A percentile compares a stretch with the other conserved stretches of the same genome.
Conservation (phyloP, 2,797 vertebrate species). For the Sebastes oblongus region DNA sequence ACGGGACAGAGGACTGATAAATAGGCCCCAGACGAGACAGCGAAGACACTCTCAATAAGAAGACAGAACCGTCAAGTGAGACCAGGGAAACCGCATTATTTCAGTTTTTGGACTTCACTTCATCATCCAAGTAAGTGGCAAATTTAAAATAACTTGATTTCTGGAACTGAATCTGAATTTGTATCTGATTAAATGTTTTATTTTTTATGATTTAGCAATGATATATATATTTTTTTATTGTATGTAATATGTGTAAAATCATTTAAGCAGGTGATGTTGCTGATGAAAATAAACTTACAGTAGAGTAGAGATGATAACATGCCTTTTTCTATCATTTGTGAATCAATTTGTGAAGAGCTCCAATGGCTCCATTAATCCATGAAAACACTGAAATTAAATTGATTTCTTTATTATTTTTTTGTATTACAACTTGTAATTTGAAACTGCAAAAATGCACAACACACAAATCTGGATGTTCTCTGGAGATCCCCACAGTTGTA, state of each 20-base stretch:
- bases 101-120: neutral
- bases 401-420: neutral
- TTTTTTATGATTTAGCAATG: neutral
- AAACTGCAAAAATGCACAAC: neutral
- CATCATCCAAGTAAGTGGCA: neutral
- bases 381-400: neutral
- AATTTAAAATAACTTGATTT: neutral
- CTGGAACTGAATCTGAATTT: neutral
- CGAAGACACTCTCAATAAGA: neutral
- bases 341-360: neutral
- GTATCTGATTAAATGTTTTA: neutral
- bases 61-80: neutral
- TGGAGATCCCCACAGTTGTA: neutral
- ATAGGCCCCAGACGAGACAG: too few relatives aligned
- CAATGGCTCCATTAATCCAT: neutral
- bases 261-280: neutral
- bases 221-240: neutral
- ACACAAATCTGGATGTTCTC: neutral
- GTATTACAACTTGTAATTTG: neutral
- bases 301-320: neutral
- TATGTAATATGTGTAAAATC: neutral
- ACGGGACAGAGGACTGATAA: too few relatives aligned
- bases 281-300: neutral
- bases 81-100: neutral
- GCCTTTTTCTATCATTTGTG: neutral